Percentiles rank a stretch among this genome's conserved stretches.
These are phyloP conservation scores for Ovis canadensis DNA, from an alignment of 2,113 vertebrate genomes.

Conservation along the genomic window DNA sequence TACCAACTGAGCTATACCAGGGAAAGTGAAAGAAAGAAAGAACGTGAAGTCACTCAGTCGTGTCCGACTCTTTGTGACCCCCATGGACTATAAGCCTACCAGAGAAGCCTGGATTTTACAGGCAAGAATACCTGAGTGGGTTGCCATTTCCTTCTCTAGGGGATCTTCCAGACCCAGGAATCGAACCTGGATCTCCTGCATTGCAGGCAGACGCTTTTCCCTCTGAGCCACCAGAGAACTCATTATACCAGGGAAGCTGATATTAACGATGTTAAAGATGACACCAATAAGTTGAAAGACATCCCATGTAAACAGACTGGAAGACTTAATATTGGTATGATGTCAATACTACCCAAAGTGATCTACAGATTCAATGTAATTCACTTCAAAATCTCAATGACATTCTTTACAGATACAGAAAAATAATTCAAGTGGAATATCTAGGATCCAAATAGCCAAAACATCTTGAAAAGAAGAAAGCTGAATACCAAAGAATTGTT, in stretches of 20 bases:
- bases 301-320: not conserved
- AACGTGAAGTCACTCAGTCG: too few species aligned
- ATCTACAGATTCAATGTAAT: not conserved
- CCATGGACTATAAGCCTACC: too few species aligned
- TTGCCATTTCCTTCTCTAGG: not conserved
- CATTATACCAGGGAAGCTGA: not conserved
- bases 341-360: not conserved
- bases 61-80: too few species aligned
- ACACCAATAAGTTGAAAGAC: not conserved
- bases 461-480: not conserved
- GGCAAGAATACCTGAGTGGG: not conserved
- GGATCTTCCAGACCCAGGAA: not conserved
- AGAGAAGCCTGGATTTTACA: too few species aligned
- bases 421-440: not conserved
- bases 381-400: not conserved
- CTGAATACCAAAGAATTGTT: not conserved
- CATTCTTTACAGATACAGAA: not conserved
- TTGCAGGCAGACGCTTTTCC: not conserved
- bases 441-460: not conserved
- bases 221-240: not conserved
- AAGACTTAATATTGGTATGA: not conserved
- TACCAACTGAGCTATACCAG: not conserved
- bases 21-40: too few species aligned
- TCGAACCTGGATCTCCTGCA: not conserved
- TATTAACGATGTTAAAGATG: not conserved